Conservation (phyloP, 1,140 invertebrate genomes). For the Papilio polytes region DNA sequence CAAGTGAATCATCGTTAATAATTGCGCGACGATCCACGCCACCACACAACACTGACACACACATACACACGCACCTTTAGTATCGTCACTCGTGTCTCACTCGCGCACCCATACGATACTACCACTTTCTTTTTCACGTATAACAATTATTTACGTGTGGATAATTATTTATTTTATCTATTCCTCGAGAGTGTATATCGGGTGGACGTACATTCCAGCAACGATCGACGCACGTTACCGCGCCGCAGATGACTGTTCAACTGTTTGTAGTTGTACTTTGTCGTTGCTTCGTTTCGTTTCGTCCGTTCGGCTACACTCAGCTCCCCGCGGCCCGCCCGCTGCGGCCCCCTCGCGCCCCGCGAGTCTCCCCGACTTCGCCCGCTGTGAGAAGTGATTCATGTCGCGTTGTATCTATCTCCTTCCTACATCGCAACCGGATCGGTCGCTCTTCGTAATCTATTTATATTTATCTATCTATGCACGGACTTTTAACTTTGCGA, state of each 20-base stretch:
- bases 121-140: slow-evolving; percentile 71
- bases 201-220: slow-evolving; percentile 59
- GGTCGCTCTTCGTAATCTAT: slow-evolving; percentile 82
- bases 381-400: slow-evolving; percentile 82
- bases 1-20: slow-evolving; percentile 84
- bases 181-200: slow-evolving; percentile 61
- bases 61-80: slow-evolving; percentile 71
- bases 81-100: slow-evolving; percentile 72
- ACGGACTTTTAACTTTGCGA: slow-evolving; percentile 77
- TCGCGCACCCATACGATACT: slow-evolving; percentile 55
- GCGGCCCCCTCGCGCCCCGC: slow-evolving; percentile 61
- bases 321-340: slow-evolving; percentile 58
- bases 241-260: slow-evolving; percentile 77
- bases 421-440: slow-evolving; percentile 82
- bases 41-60: slow-evolving; percentile 64
- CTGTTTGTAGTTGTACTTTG: slow-evolving; percentile 79
- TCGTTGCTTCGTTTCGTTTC: slow-evolving; percentile 78
- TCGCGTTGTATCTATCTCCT: slow-evolving; percentile 83
- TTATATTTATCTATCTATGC: slow-evolving; percentile 77
- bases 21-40: slow-evolving; percentile 81
- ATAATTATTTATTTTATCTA: slow-evolving; percentile 67
- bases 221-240: slow-evolving; percentile 67
- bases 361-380: slow-evolving; percentile 65
- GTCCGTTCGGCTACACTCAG: slow-evolving; percentile 63
- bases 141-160: slow-evolving; percentile 59